These are phyloP conservation scores for Drosophila heteroneura DNA, from an alignment of 2,888 invertebrate genomes.

Conservation along the genomic window DNA sequence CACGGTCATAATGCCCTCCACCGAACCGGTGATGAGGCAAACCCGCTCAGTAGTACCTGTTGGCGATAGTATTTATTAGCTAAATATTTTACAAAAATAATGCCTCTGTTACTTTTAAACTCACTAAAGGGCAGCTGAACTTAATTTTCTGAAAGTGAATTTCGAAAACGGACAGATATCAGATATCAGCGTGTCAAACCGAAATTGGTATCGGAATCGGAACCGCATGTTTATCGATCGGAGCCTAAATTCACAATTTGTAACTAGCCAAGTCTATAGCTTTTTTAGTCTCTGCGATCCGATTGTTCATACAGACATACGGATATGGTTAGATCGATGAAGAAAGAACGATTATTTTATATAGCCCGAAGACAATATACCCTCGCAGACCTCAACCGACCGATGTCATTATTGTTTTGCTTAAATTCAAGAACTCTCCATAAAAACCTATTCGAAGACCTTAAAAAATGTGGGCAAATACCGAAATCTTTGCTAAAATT, in stretches of 20 bases:
- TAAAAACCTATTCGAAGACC: no score
- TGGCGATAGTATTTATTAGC: no score
- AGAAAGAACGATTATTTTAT: neutral
- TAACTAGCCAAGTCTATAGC: neutral
- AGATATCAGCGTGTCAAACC: neutral
- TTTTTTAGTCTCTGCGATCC: neutral
- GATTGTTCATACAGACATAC: neutral
- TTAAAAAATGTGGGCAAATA: neutral
- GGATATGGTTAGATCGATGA: neutral
- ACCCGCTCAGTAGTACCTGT: conserved; percentile 96
- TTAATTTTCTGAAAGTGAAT: neutral
- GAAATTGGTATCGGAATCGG: neutral
- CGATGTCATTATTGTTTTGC: no score
- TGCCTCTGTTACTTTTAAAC: neutral
- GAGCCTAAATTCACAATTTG: neutral
- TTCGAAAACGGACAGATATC: neutral
- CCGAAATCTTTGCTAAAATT: neutral
- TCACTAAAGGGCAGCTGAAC: neutral
- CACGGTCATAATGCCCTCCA: conserved; percentile 95
- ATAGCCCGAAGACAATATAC: neutral
- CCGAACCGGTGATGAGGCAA: conserved; percentile 95
- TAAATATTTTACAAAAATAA: neutral
- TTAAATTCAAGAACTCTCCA: neutral
- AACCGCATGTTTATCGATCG: neutral
- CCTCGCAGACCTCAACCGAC: neutral